phyloP scores from a whole-genome alignment of 2,797 vertebrate genomes.

The Cynopterus sphinx region DNA sequence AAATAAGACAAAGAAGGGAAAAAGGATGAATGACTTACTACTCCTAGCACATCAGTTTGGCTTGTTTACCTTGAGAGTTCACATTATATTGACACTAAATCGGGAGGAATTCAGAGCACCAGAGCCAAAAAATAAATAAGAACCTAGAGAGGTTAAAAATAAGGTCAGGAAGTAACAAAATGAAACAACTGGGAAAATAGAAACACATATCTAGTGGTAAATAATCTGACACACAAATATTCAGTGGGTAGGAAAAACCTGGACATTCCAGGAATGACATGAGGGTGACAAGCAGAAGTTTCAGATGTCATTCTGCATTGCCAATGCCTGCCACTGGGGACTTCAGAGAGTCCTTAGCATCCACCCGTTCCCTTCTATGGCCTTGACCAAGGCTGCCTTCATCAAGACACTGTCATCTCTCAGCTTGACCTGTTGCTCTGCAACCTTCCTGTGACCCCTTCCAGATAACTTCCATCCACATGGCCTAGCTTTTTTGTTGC shows the following conservation, averaged over 20 bases:
- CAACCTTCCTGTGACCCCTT: background rate
- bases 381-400: background rate
- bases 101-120: conserved; percentile 40
- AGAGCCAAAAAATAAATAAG: conserved; percentile 47
- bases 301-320: background rate
- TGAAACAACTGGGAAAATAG: conserved; percentile 52
- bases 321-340: background rate
- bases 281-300: background rate
- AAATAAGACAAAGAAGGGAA: conserved; percentile 74
- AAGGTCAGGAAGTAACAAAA: conserved; percentile 67
- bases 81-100: conserved; percentile 12
- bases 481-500: background rate
- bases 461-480: background rate
- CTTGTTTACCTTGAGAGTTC: conserved; percentile 52
- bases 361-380: background rate
- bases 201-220: conserved; percentile 52
- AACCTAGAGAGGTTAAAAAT: conserved; percentile 61
- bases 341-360: background rate
- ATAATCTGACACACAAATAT: conserved; percentile 30
- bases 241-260: background rate
- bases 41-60: conserved; percentile 25
- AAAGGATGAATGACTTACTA: conserved; percentile 43
- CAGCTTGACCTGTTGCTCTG: background rate
- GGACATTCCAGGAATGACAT: background rate
- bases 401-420: background rate